Base-by-base conservation (phyloP, 92 coral and sea anemone genomes). In the Pocillopora grandis region DNA sequence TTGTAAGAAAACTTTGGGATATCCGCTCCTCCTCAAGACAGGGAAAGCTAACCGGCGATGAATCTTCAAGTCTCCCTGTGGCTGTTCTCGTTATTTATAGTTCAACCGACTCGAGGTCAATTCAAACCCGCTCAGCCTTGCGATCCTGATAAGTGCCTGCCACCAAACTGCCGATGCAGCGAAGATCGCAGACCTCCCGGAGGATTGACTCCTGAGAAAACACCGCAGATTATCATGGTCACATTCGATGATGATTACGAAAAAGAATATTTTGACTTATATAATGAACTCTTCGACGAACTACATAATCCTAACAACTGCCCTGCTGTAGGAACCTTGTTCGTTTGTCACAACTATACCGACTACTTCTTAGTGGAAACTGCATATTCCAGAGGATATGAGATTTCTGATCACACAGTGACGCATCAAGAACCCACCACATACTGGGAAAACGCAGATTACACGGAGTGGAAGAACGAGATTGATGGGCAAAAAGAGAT, bases 111-210 rank as follows among this genome's bases (percentile, higher is more conserved):
- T 20, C 20, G 69, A 2, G 76, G 82, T 59, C 79, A 75, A 56
- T 74, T 75, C 72, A 59, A 88, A 42, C 91, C 91, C 27, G 98
- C 98, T 2, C 73, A 80, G 78, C 93, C 92, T 19, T 96, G 98
- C 76, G 91, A 90, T 77, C 80, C 85, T 20, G 27, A 78, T 2
- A 85, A 87, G 66, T 94, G 98, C 59, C n/a, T 48, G 13, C 90
- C 87, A 3, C 93, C 95, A 3, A 55, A 89, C 71, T 94, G 98
- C 67, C 90, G 98, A 10, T 94, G 98, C 59, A 94, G 98, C 72
- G 92, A 89, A 16, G 80, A 94, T 82, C 86, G 87, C 64, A 69
- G 83, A 17, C 93, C 98, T 4, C 95, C 98, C 2, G 95, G 95
- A 14, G 78, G 84, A 3, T 89, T 94, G 68, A 66, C 81, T 55